A percentile compares a stretch with the other conserved stretches of the same genome.
Evolutionary conservation across 2,113 vertebrate genomes (phyloP).

Genomic region (Anarhynchus alexandrinus): DNA sequence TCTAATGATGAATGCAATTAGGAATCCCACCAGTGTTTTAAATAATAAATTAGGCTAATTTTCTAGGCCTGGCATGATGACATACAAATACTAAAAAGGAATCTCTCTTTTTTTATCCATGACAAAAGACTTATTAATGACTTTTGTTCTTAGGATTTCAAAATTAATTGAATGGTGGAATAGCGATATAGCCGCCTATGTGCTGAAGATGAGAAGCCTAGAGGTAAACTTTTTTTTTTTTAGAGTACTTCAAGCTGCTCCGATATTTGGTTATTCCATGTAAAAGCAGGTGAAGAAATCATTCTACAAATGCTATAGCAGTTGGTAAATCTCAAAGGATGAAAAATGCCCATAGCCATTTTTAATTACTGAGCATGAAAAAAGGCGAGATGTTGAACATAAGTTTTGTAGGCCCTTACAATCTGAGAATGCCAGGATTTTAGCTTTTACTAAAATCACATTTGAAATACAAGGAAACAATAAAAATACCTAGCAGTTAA

Average conservation of each 20-base stretch:
- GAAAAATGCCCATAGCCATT: slow-evolving; percentile 78
- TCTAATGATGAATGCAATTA: slow-evolving; percentile 89
- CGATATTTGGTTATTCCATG: slow-evolving; percentile 72
- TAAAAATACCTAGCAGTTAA: not conserved
- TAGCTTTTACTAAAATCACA: slow-evolving; percentile 2
- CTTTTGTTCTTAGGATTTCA: slow-evolving; percentile 77
- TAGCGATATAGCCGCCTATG: slow-evolving; percentile 54
- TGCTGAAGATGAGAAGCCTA: slow-evolving; percentile 68
- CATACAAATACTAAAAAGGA: slow-evolving; percentile 79
- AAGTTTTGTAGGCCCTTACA: slow-evolving; percentile 63
- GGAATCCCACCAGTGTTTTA: slow-evolving; percentile 86
- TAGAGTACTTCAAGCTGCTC: slow-evolving; percentile 62
- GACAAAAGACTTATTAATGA: slow-evolving; percentile 83
- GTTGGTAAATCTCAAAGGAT: slow-evolving; percentile 78
- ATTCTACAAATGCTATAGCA: slow-evolving; percentile 74
- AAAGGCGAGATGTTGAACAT: slow-evolving; percentile 64
- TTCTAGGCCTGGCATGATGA: slow-evolving; percentile 79
- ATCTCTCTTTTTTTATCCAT: slow-evolving; percentile 72
- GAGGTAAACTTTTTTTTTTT: slow-evolving; percentile 65
- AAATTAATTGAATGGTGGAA: slow-evolving; percentile 71
- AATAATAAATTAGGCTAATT: slow-evolving; percentile 89
- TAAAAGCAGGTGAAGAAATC: slow-evolving; percentile 75
- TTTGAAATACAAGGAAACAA: slow-evolving; percentile 35
- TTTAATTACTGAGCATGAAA: slow-evolving; percentile 79
- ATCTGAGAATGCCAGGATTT: slow-evolving; percentile 33